Conservation (phyloP, 2,797 vertebrate species). For the Xenentodon cancila region DNA sequence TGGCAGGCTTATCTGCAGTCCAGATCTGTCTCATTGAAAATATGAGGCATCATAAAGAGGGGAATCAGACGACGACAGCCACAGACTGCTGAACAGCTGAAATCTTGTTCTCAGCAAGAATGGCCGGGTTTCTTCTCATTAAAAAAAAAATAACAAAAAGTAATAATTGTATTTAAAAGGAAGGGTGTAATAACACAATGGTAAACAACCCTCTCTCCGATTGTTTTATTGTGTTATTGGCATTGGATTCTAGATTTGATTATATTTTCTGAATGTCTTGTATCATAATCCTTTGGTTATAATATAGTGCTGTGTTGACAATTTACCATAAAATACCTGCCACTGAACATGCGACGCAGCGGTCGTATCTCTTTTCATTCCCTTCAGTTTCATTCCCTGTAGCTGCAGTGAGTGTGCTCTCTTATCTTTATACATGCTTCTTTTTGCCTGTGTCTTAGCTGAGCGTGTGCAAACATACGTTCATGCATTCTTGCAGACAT, state of each 20-base stretch:
- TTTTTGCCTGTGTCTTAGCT: conserved; percentile 22
- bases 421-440: conserved; percentile 48
- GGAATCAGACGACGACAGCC: neutral
- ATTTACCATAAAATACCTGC: conserved; percentile 21
- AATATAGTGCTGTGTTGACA: neutral
- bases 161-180: no score
- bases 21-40: conserved; percentile 1
- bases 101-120: no score
- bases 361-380: conserved; percentile 51
- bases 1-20: neutral
- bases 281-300: no score
- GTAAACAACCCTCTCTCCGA: no score
- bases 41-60: neutral
- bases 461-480: conserved; percentile 8
- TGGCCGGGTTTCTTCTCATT: no score
- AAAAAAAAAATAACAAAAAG: no score
- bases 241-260: no score
- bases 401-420: conserved; percentile 46
- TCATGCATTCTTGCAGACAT: conserved; percentile 52
- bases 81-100: no score
- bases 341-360: conserved; percentile 45
- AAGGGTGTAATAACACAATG: no score
- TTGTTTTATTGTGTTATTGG: no score
- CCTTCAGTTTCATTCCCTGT: conserved; percentile 43
- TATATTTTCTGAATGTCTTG: no score